Evolutionary conservation across 1,140 invertebrate genomes (phyloP), one percentile per base, ranked within the genome.

Genomic region (Eurosta solidaginis): DNA sequence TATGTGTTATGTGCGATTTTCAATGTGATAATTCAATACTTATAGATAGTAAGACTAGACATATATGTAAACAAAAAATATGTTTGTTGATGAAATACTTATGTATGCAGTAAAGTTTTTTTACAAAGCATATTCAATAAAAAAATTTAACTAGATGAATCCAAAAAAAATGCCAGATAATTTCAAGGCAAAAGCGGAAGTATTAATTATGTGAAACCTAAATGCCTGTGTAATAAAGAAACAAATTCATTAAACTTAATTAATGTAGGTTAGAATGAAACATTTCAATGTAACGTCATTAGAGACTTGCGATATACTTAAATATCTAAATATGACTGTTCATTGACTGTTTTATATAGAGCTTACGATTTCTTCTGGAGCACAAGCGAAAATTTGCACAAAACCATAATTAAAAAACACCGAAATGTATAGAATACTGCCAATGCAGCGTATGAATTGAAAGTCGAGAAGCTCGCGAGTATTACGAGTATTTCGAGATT

Each of bases 1-100:
- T 59, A 29, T 36, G 59, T 22, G 29, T 40, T 40, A 68, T 68
- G 17, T 68, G 59, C 54, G 33, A 68, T 68, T 68, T 68, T 27
- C 59, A 68, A 40, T 68, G 59, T 68, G 59, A 68, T 68, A 68
- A 33, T 68, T 68, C 59, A 68, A 68, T 68, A 33, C 59, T 68
- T 68, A 68, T 68, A 68, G 59, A 68, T 20, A 17, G 59, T 68
- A 68, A 68, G 59, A 20, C 33, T 68, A 68, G 33, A 40, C 5
- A 40, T 68, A 68, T n/a, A n/a, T n/a, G n/a, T n/a, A n/a, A n/a
- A n/a, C 59, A 33, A 20, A 2, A 20, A n/a, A 9, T 36, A 33
- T n/a, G 59, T 68, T 29, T 68, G 27, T 33, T 33, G n/a, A 33
- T 68, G 33, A 40, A 40, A 40, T 33, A 68, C 59, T 40, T 17